Conservation (phyloP, 2,113 vertebrate species). For the Phalacrocorax aristotelis region DNA sequence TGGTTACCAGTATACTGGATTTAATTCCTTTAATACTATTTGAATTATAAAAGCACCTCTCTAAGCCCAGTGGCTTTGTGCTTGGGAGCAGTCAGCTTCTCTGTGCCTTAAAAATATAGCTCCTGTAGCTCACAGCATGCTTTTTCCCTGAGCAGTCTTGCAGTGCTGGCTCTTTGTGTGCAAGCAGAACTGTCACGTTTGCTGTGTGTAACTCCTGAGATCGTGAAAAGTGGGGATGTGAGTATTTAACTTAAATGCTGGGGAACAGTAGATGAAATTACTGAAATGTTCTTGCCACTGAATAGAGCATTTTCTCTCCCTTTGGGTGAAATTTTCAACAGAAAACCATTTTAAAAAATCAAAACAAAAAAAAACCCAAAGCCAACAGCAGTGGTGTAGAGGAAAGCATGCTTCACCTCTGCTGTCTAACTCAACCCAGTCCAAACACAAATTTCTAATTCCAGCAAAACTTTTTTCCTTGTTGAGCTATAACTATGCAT, state of each 20-base stretch:
- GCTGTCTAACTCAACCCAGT: neutral
- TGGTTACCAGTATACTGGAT: neutral
- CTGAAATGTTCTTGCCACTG: neutral
- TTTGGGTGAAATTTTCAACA: neutral
- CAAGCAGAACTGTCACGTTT: slow-evolving; percentile 8
- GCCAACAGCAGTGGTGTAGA: neutral
- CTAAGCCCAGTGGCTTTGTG: neutral
- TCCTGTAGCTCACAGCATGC: neutral
- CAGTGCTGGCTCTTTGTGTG: neutral
- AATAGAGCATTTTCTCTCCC: neutral
- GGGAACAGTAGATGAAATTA: neutral
- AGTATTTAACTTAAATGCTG: neutral
- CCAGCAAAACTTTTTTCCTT: neutral
- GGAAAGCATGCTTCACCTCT: neutral
- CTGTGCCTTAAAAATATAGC: neutral
- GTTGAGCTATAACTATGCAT: neutral
- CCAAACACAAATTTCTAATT: neutral
- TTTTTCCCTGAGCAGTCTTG: neutral
- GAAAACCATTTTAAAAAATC: neutral
- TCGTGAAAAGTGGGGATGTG: neutral
- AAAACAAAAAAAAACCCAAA: neutral
- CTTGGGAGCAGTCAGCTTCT: neutral
- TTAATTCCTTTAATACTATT: neutral
- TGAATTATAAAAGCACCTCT: neutral
- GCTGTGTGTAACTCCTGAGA: neutral